A percentile compares a stretch with the other conserved stretches of the same genome.
phyloP scores from a whole-genome alignment of 2,797 vertebrate species.

The Arctocebus calabarensis region DNA sequence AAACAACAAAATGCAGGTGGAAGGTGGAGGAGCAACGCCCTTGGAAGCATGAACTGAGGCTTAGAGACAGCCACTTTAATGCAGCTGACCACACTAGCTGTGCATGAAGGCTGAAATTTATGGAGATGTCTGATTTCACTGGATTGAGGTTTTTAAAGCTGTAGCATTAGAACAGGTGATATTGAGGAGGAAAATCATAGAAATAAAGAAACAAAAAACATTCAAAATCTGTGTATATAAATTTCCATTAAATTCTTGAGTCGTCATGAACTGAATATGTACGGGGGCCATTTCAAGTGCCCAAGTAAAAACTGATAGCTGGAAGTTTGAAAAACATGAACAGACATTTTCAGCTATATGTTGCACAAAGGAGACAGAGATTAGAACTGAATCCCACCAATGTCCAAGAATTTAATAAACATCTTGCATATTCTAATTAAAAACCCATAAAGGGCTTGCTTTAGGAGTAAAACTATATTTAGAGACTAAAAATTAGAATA shows the following conservation, averaged over 20 bases:
- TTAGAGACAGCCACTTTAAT: neutral
- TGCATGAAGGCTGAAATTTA: neutral
- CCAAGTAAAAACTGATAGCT: neutral
- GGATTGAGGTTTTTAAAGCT: neutral
- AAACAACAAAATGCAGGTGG: neutral
- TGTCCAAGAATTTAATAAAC: neutral
- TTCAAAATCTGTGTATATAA: neutral
- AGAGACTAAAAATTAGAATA: neutral
- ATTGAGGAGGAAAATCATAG: neutral
- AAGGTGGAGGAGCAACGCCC: neutral
- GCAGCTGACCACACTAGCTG: neutral
- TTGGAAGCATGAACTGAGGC: neutral
- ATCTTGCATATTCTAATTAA: neutral
- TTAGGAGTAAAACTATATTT: neutral
- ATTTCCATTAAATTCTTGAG: neutral
- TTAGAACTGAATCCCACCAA: neutral
- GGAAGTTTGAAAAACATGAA: neutral
- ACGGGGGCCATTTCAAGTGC: neutral
- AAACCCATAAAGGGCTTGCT: neutral
- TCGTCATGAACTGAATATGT: neutral
- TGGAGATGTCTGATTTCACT: neutral
- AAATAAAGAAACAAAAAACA: neutral
- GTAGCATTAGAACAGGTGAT: neutral
- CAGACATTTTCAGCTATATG: neutral
- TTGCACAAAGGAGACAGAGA: neutral